A percentile compares a stretch with the other conserved stretches of the same genome.
Evolutionary conservation across 2,113 vertebrate genomes (phyloP).

Genomic region (Tautogolabrus adspersus): DNA sequence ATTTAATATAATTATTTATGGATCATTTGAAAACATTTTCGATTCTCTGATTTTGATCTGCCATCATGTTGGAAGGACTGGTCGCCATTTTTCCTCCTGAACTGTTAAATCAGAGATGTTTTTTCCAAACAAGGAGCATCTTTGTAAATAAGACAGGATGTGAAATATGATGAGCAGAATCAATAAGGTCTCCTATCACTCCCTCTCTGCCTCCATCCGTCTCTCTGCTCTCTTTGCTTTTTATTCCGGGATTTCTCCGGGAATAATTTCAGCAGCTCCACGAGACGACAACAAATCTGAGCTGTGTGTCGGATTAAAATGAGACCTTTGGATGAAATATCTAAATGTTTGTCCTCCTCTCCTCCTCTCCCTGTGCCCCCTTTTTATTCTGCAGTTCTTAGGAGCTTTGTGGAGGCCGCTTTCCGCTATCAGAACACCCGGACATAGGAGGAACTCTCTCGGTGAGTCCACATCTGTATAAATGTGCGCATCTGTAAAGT

Average conservation of each 20-base stretch:
- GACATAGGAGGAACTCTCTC: slow-evolving; percentile 74
- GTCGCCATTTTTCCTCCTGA: neutral
- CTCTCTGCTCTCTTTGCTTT: slow-evolving; percentile 33
- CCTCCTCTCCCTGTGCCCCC: neutral
- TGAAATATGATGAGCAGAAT: slow-evolving; percentile 68
- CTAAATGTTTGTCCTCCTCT: slow-evolving; percentile 27
- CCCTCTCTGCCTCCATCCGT: slow-evolving; percentile 25
- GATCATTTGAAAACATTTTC: no score
- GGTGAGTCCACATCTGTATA: slow-evolving; percentile 81
- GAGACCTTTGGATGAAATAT: slow-evolving; percentile 71
- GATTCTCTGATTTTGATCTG: neutral
- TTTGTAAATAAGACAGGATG: slow-evolving; percentile 50
- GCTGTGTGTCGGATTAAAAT: slow-evolving; percentile 71
- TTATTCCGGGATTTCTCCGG: slow-evolving; percentile 55
- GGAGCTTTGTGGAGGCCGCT: slow-evolving; percentile 73
- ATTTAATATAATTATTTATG: no score
- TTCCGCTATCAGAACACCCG: slow-evolving; percentile 71
- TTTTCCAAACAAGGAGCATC: neutral
- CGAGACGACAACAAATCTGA: slow-evolving; percentile 63
- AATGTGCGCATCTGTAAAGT: neutral
- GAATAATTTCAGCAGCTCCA: slow-evolving; percentile 70
- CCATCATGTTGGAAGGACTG: neutral
- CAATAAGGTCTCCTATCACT: slow-evolving; percentile 55
- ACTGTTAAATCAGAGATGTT: neutral
- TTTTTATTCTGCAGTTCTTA: slow-evolving; percentile 70